Conservation (phyloP, 2,113 vertebrate species). For the Gorsachius goisagi region DNA sequence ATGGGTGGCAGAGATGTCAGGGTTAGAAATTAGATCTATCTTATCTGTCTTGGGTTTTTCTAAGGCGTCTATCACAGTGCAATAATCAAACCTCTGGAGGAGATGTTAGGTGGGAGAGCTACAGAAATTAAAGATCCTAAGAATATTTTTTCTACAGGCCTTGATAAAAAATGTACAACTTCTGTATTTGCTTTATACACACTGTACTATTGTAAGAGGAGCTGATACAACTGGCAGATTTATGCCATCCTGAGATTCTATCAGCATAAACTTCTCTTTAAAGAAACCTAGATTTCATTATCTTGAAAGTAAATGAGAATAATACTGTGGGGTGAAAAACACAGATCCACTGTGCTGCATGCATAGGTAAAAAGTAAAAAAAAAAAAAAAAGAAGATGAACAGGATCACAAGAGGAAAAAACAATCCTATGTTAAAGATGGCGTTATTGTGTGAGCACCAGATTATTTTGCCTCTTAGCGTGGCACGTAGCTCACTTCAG, state of each 20-base stretch:
- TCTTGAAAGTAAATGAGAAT: background rate
- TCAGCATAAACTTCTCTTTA: background rate
- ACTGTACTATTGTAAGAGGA: background rate
- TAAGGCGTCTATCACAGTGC: background rate
- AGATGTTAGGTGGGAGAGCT: background rate
- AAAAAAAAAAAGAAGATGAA: background rate
- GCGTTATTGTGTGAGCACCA: background rate
- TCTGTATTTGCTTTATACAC: background rate
- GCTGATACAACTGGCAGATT: slow-evolving; percentile 4
- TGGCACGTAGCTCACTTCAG: background rate
- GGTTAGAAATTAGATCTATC: slow-evolving; percentile 61
- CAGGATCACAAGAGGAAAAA: background rate
- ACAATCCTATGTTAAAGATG: background rate
- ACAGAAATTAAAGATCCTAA: slow-evolving; percentile 6
- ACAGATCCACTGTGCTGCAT: background rate
- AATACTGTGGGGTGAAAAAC: background rate
- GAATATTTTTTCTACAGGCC: background rate
- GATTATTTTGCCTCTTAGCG: background rate
- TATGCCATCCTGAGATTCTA: background rate
- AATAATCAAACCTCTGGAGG: slow-evolving; percentile 5
- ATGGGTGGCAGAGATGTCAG: slow-evolving; percentile 57
- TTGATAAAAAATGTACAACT: background rate
- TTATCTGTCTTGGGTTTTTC: slow-evolving; percentile 44
- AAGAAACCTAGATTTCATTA: slow-evolving; percentile 15
- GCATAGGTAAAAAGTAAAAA: background rate